These are phyloP conservation scores for Megastigmus dorsalis DNA, from an alignment of 2,888 invertebrate species.

Conservation along the genomic window DNA sequence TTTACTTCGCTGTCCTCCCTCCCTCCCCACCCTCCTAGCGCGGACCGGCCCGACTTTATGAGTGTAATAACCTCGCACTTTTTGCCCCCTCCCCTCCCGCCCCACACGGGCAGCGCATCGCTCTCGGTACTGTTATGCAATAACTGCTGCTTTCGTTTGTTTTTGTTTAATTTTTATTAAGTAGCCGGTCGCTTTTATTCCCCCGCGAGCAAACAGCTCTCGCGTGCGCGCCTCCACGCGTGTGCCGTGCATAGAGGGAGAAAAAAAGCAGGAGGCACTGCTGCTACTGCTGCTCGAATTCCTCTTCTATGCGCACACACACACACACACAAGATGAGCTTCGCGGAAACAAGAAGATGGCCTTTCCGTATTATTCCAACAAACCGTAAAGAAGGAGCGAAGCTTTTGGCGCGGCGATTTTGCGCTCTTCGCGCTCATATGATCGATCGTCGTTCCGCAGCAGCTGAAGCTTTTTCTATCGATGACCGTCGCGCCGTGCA, in stretches of 20 bases:
- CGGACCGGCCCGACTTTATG: conserved; percentile 16
- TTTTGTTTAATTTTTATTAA: conserved; percentile 28
- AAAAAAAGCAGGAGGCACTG: too few relatives aligned
- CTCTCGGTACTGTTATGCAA: conserved; percentile 43
- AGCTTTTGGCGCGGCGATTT: neutral
- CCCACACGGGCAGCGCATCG: too few relatives aligned
- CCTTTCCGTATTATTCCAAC: conserved; percentile 3
- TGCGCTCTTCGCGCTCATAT: neutral
- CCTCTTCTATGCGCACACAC: neutral
- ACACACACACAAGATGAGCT: neutral
- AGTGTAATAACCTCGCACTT: conserved; percentile 38
- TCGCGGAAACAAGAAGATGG: conserved; percentile 17
- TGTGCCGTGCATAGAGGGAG: too few relatives aligned
- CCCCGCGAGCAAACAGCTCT: neutral
- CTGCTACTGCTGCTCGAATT: too few relatives aligned
- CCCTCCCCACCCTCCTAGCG: neutral
- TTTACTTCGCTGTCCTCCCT: neutral
- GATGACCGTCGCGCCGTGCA: conserved; percentile 5
- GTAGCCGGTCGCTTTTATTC: neutral
- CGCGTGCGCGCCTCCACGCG: too few relatives aligned
- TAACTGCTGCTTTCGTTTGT: conserved; percentile 23
- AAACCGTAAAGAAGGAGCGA: conserved; percentile 6
- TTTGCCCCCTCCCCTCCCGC: conserved; percentile 1
- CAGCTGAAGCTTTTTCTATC: neutral
- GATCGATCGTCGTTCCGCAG: conserved; percentile 12